Evolutionary conservation across 92 coral and sea anemone genomes (phyloP).

Genomic region (Epizoanthus rinbou): DNA sequence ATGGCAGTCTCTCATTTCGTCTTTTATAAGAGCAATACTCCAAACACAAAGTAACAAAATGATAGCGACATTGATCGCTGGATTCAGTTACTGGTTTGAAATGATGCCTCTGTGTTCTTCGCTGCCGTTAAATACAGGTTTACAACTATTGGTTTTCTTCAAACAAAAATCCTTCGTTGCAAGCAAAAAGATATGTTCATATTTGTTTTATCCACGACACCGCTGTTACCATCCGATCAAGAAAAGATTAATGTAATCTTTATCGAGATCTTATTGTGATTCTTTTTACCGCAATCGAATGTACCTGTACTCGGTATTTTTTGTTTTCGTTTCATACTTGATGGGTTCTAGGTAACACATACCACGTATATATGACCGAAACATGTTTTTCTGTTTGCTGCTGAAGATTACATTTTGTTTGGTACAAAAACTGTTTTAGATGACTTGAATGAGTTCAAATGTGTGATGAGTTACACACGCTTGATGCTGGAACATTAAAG

Average conservation of each 20-base stretch:
- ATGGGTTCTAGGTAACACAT: not conserved
- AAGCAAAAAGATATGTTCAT: not conserved
- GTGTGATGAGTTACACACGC: slow-evolving; percentile 22
- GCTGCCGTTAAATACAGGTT: not conserved
- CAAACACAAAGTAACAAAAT: slow-evolving; percentile 22
- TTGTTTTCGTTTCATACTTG: slow-evolving; percentile 10
- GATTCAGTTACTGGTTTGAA: slow-evolving; percentile 38
- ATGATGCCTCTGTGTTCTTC: slow-evolving; percentile 5
- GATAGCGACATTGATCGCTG: slow-evolving; percentile 35
- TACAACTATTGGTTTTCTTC: slow-evolving; percentile 8
- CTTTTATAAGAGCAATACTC: slow-evolving; percentile 25
- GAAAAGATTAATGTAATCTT: slow-evolving; percentile 6
- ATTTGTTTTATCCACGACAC: slow-evolving; percentile 4
- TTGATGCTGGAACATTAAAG: slow-evolving; percentile 13
- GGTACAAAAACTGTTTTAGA: slow-evolving; percentile 22
- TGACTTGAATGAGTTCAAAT: slow-evolving; percentile 35
- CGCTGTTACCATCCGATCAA: not conserved
- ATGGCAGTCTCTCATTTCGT: slow-evolving; percentile 15
- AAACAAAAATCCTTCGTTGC: not conserved
- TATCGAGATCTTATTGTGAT: slow-evolving; percentile 1
- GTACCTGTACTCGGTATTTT: not conserved
- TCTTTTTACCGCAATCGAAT: slow-evolving; percentile 13
- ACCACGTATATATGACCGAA: slow-evolving; percentile 8
- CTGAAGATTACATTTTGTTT: slow-evolving; percentile 22
- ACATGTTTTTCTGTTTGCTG: slow-evolving; percentile 12